Conservation (phyloP, 1,140 invertebrate genomes). For the Rhyacophila brunnea region DNA sequence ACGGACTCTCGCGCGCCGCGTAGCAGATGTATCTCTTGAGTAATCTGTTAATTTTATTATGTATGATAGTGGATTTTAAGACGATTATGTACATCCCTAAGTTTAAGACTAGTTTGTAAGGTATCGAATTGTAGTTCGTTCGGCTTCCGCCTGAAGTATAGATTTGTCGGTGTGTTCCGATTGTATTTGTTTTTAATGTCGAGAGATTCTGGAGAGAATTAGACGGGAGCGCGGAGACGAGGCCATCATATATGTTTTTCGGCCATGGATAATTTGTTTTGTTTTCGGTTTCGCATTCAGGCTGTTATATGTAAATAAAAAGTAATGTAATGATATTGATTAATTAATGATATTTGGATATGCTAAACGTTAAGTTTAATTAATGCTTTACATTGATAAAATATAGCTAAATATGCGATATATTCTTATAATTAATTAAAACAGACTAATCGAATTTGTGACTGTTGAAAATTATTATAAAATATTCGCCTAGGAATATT, state of each 20-base stretch:
- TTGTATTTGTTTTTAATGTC: slow-evolving; percentile 9
- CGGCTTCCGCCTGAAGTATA: not conserved
- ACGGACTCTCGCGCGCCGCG: not conserved
- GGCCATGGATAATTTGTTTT: slow-evolving; percentile 30
- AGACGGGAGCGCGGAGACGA: slow-evolving; percentile 4
- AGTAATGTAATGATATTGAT: slow-evolving; percentile 16
- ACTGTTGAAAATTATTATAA: too few relatives aligned
- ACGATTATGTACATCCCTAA: slow-evolving; percentile 8
- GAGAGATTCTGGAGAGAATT: slow-evolving; percentile 5
- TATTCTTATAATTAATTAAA: too few relatives aligned
- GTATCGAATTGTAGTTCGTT: slow-evolving; percentile 1
- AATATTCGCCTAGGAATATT: too few relatives aligned
- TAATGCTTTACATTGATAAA: slow-evolving; percentile 7
- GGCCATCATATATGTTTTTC: slow-evolving; percentile 37
- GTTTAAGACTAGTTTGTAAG: slow-evolving; percentile 11
- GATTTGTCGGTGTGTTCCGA: not conserved
- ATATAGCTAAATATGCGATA: too few relatives aligned
- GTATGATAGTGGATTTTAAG: slow-evolving; percentile 1
- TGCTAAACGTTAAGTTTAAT: slow-evolving; percentile 18
- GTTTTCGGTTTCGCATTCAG: slow-evolving; percentile 23
- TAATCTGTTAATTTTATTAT: not conserved
- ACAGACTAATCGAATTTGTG: too few relatives aligned
- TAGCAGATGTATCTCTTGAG: not conserved
- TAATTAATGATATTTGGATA: slow-evolving; percentile 10
- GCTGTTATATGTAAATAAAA: slow-evolving; percentile 27